Percentiles rank a stretch among this genome's conserved stretches.
Conservation (phyloP, 2,797 vertebrate species). For the Bradypodion ventrale region DNA sequence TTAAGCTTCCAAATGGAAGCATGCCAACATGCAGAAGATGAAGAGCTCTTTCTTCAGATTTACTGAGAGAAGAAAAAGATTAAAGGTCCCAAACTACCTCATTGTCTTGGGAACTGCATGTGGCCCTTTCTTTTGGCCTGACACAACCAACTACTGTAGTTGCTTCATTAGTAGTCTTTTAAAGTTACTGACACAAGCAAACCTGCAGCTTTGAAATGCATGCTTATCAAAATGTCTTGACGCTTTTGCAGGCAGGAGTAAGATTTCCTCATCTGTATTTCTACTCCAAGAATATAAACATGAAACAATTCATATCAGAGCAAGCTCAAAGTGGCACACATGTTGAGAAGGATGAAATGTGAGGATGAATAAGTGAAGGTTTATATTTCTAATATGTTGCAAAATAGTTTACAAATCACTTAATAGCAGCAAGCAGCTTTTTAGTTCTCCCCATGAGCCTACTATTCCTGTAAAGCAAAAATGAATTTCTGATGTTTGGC, state of each 20-base stretch:
- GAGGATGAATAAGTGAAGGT: too few species aligned
- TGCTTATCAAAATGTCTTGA: neutral
- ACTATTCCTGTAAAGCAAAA: slow-evolving; percentile 5
- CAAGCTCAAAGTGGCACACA: neutral
- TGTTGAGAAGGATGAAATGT: neutral
- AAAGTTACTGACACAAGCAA: neutral
- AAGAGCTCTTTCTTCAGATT: too few species aligned
- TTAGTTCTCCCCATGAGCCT: neutral
- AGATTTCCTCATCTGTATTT: neutral
- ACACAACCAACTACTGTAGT: too few species aligned
- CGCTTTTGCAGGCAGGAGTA: neutral
- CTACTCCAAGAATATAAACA: neutral
- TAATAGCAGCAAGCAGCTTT: too few species aligned
- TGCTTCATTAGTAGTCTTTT: too few species aligned
- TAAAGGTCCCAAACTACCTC: too few species aligned
- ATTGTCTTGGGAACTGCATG: too few species aligned
- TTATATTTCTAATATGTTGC: too few species aligned
- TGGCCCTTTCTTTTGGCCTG: too few species aligned
- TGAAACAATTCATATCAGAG: neutral
- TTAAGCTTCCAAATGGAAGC: neutral
- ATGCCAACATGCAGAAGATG: neutral
- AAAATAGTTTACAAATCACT: neutral
- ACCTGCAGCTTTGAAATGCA: neutral
- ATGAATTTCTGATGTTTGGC: slow-evolving; percentile 22
- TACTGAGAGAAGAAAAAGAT: too few species aligned